Evolutionary conservation across 2,113 vertebrate species (phyloP).

Genomic region (Prinia subflava): DNA sequence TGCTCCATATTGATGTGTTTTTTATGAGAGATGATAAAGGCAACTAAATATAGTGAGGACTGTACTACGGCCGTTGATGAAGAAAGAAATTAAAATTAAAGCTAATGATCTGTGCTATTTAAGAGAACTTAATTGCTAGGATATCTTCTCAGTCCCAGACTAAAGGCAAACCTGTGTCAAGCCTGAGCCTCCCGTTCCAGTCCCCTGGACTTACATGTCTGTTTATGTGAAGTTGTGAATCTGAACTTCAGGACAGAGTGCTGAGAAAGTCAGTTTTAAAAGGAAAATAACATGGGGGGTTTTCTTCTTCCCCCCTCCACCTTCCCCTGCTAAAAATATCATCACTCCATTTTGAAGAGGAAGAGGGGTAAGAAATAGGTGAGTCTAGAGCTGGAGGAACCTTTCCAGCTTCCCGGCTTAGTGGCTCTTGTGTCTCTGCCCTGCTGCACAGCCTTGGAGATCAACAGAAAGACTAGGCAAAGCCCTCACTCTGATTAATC

Average conservation of each 20-base stretch:
- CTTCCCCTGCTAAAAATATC: neutral
- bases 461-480: neutral
- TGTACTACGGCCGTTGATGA: neutral
- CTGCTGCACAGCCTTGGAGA: neutral
- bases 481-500: neutral
- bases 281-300: neutral
- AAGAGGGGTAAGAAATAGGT: neutral
- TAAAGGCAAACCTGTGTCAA: neutral
- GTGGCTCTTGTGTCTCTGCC: neutral
- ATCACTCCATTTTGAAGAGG: neutral
- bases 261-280: neutral
- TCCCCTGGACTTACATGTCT: neutral
- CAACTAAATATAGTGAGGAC: neutral
- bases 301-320: too few species aligned
- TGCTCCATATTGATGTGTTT: neutral
- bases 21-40: neutral
- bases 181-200: rapidly evolving
- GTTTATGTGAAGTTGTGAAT: neutral
- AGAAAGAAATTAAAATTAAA: neutral
- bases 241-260: neutral
- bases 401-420: neutral
- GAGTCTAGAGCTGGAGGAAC: neutral
- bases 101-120: neutral
- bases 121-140: neutral
- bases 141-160: neutral